phyloP scores from a whole-genome alignment of 2,797 vertebrate genomes.

The Syndactyla subalaris region DNA sequence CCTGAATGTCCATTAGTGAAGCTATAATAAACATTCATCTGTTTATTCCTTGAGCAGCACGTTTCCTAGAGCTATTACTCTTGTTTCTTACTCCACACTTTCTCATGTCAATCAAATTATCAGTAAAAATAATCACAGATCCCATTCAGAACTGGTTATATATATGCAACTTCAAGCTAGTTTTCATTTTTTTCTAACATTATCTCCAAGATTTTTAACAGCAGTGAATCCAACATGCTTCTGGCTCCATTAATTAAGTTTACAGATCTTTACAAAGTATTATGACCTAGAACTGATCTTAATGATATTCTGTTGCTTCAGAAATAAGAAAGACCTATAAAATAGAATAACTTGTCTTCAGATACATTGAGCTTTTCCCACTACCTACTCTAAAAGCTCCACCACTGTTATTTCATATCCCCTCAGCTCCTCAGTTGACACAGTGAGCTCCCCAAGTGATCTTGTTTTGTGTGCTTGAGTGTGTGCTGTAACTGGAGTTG shows the following conservation, averaged over 20 bases:
- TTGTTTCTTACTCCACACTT: constrained; percentile 3
- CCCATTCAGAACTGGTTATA: constrained; percentile 57
- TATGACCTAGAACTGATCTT: background rate
- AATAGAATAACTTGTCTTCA: background rate
- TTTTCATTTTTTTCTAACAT: constrained; percentile 46
- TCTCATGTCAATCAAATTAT: constrained; percentile 57
- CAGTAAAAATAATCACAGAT: constrained; percentile 64
- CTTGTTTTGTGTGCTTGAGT: background rate
- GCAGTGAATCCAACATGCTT: constrained; percentile 2
- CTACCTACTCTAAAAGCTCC: background rate
- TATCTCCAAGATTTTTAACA: constrained; percentile 23
- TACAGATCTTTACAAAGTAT: constrained; percentile 15
- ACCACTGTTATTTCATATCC: background rate
- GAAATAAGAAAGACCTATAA: background rate
- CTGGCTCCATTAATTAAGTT: constrained; percentile 16
- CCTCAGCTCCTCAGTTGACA: background rate
- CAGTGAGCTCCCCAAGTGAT: background rate
- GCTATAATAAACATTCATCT: constrained; percentile 4
- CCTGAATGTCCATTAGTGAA: constrained; percentile 1
- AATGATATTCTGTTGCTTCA: background rate
- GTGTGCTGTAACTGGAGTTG: background rate
- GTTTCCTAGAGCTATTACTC: constrained; percentile 9
- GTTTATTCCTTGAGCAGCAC: constrained; percentile 3
- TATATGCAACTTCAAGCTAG: constrained; percentile 18
- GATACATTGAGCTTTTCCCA: background rate